These are phyloP conservation scores for Edolisoma coerulescens DNA, from an alignment of 2,113 vertebrate species.

Conservation along the genomic window DNA sequence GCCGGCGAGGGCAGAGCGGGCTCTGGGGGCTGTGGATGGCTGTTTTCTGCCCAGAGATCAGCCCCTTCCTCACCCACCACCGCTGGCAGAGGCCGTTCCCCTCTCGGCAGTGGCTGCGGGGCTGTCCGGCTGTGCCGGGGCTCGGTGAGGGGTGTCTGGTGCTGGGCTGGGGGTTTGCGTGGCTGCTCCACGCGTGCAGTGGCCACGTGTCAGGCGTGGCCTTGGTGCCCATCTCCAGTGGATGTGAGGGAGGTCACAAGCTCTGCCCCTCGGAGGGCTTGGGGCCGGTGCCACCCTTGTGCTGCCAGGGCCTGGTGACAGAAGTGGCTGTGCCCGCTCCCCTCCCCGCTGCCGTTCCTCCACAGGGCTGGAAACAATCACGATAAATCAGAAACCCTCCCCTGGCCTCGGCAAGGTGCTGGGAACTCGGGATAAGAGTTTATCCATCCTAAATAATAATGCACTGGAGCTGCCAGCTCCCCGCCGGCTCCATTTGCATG, in stretches of 20 bases:
- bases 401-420: background rate
- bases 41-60: background rate
- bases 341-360: background rate
- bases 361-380: background rate
- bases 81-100: rapidly evolving
- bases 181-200: rapidly evolving
- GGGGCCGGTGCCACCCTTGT: rapidly evolving
- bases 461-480: constrained; percentile 36
- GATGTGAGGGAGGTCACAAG: rapidly evolving
- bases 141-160: rapidly evolving
- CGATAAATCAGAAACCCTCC: background rate
- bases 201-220: rapidly evolving
- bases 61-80: rapidly evolving
- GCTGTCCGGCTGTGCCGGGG: rapidly evolving
- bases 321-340: background rate
- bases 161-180: rapidly evolving
- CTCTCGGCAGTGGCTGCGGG: rapidly evolving
- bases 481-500: constrained; percentile 22
- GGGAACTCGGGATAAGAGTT: background rate
- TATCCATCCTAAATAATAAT: constrained; percentile 47
- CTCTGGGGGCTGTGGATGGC: background rate
- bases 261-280: background rate
- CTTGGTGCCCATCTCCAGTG: rapidly evolving
- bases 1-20: background rate
- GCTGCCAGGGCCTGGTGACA: background rate